These are phyloP conservation scores for Hippotragus niger DNA, from an alignment of 2,113 vertebrate species.

Conservation along the genomic window DNA sequence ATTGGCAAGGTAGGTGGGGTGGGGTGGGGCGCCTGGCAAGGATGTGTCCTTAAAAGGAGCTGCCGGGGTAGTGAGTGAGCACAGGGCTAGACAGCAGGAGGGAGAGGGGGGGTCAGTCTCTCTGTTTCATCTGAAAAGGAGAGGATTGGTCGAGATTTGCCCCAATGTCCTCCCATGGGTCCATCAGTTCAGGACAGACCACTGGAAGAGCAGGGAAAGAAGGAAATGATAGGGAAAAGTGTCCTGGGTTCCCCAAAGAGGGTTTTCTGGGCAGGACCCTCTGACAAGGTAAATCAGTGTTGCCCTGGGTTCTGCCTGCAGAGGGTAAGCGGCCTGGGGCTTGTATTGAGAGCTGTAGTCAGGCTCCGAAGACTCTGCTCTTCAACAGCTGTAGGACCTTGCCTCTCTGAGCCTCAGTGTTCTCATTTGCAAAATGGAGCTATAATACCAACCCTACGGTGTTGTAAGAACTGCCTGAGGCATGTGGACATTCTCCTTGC, in stretches of 20 bases:
- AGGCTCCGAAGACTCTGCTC: background rate
- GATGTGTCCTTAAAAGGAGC: background rate
- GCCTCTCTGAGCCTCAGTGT: background rate
- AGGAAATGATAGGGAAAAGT: background rate
- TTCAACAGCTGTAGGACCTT: background rate
- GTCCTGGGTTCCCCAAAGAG: background rate
- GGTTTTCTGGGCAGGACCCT: background rate
- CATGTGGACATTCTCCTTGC: background rate
- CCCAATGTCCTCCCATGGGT: rapidly evolving
- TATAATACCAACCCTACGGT: background rate
- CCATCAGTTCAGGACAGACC: background rate
- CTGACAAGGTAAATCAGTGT: background rate
- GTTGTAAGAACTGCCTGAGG: background rate
- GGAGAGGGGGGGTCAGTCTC: background rate
- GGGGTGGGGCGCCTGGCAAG: rapidly evolving
- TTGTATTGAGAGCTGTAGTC: background rate
- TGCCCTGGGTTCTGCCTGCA: background rate
- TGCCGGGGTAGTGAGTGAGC: background rate
- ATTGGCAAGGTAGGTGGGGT: conserved; percentile 92
- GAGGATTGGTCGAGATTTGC: background rate
- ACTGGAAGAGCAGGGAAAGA: background rate
- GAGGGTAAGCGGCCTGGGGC: background rate
- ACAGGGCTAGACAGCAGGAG: background rate
- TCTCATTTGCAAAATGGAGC: background rate
- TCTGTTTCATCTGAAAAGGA: background rate